Evolutionary conservation across 2,888 invertebrate genomes (phyloP).

Genomic region (Pammene fasciana): DNA sequence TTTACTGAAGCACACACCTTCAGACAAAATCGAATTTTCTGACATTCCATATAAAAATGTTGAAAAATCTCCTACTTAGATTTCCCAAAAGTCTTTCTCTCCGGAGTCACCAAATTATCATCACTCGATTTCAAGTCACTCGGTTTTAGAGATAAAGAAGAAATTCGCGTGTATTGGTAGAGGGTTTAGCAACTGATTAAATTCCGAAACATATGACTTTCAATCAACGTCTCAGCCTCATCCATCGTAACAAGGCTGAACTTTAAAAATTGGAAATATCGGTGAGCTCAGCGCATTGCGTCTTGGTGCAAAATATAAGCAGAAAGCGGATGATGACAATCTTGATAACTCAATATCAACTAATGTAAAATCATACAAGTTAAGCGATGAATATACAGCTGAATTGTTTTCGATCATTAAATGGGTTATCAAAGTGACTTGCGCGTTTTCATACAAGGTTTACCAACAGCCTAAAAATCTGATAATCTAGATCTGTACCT

Average conservation of each 20-base stretch:
- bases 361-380: too few species aligned
- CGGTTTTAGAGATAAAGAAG: conserved; percentile 4
- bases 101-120: background rate
- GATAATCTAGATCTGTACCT: too few species aligned
- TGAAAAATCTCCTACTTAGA: conserved; percentile 21
- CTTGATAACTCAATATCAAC: background rate
- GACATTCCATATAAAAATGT: conserved; percentile 1
- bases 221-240: conserved; percentile 65
- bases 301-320: conserved; percentile 43
- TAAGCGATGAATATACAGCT: too few species aligned
- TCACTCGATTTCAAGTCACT: background rate
- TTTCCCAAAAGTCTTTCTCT: conserved; percentile 20
- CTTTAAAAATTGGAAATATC: conserved; percentile 75
- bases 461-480: too few species aligned
- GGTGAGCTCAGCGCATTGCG: conserved; percentile 53
- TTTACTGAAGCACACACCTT: background rate
- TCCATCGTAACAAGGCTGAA: conserved; percentile 54
- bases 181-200: conserved; percentile 50
- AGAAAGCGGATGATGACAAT: conserved; percentile 41
- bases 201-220: conserved; percentile 66
- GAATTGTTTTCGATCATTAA: too few species aligned
- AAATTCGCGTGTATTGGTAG: conserved; percentile 4
- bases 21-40: background rate
- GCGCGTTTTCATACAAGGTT: too few species aligned
- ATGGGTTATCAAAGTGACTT: too few species aligned